Conservation (phyloP, 1,140 invertebrate species). For the Camponotus pennsylvanicus region DNA sequence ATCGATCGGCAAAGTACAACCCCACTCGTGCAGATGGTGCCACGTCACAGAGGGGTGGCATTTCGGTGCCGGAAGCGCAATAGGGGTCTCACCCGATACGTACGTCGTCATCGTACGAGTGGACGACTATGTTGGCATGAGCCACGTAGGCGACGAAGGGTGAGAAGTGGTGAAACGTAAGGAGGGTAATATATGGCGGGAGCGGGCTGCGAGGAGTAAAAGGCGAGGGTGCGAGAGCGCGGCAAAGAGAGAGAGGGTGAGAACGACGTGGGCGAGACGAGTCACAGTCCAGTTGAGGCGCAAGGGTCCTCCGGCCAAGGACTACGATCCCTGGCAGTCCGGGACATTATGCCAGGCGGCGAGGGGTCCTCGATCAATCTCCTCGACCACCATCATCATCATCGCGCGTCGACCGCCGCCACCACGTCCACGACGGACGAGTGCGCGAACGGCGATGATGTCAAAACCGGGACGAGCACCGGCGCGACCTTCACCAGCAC, state of each 20-base stretch:
- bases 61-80: constrained; percentile 8
- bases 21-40: constrained; percentile 51
- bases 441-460: constrained; percentile 75
- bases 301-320: constrained; percentile 82
- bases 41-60: constrained; percentile 25
- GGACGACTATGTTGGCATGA: constrained; percentile 14
- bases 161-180: background rate
- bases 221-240: background rate
- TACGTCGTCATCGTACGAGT: constrained; percentile 21
- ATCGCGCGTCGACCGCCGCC: constrained; percentile 28
- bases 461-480: constrained; percentile 66
- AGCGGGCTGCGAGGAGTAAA: background rate
- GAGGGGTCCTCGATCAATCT: constrained; percentile 84
- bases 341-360: constrained; percentile 84
- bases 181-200: background rate
- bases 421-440: constrained; percentile 67
- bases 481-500: constrained; percentile 58
- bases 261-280: constrained; percentile 49
- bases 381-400: constrained; percentile 64
- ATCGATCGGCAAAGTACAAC: constrained; percentile 50
- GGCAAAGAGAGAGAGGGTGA: constrained; percentile 10
- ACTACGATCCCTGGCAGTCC: constrained; percentile 78
- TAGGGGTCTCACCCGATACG: constrained; percentile 19
- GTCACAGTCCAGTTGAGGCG: constrained; percentile 74
- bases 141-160: constrained; percentile 32